Conservation (phyloP, 2,888 invertebrate genomes). For the Microctonus hyperodae region DNA sequence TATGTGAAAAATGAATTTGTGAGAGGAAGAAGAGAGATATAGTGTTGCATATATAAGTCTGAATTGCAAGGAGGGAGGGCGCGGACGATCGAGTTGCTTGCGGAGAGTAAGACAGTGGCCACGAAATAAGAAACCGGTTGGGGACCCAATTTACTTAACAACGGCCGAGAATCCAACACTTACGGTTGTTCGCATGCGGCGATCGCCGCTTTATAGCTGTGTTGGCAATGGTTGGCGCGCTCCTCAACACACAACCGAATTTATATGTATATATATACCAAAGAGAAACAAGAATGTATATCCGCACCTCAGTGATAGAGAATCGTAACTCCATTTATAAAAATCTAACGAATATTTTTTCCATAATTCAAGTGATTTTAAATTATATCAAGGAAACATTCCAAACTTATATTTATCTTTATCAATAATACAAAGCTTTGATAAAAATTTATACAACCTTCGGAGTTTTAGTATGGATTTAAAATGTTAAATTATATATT, state of each 20-base stretch:
- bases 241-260: not conserved
- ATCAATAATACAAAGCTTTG: too few relatives aligned
- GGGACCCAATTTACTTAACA: slow-evolving; percentile 63
- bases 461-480: too few relatives aligned
- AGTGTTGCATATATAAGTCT: not conserved
- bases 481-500: too few relatives aligned
- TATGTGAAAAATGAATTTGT: slow-evolving; percentile 14
- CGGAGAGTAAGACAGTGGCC: slow-evolving; percentile 61
- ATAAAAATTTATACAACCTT: too few relatives aligned
- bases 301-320: too few relatives aligned
- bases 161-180: slow-evolving; percentile 63
- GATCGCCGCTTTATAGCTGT: slow-evolving; percentile 28
- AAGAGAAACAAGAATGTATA: not conserved
- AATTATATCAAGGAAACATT: too few relatives aligned
- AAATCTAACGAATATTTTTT: too few relatives aligned
- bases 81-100: slow-evolving; percentile 9
- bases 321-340: too few relatives aligned
- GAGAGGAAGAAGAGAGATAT: not conserved
- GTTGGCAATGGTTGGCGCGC: slow-evolving; percentile 1
- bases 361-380: too few relatives aligned
- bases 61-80: slow-evolving; percentile 16
- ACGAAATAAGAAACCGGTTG: slow-evolving; percentile 63
- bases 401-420: too few relatives aligned
- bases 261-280: not conserved
- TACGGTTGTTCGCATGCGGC: slow-evolving; percentile 54